A percentile compares a stretch with the other conserved stretches of the same genome.
phyloP scores from a whole-genome alignment of 2,113 vertebrate species.

The Campylomormyrus numenius region DNA sequence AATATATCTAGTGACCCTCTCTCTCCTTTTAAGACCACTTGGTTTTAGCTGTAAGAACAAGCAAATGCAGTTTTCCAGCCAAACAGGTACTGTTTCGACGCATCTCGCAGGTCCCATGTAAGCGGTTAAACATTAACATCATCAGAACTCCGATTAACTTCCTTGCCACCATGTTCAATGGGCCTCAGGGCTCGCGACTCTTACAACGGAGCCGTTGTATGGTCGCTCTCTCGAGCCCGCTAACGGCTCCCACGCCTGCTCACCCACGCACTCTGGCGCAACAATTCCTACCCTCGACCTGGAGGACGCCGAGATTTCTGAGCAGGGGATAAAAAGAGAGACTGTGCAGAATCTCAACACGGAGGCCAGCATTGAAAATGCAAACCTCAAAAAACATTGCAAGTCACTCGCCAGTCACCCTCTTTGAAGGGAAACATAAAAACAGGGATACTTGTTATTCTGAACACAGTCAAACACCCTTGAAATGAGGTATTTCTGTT shows the following conservation, averaged over 20 bases:
- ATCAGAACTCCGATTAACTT: slow-evolving; percentile 53
- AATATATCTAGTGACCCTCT: not conserved
- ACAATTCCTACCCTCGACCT: slow-evolving; percentile 25
- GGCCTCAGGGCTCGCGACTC: slow-evolving; percentile 42
- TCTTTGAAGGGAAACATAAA: slow-evolving; percentile 39
- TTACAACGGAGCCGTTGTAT: slow-evolving; percentile 46
- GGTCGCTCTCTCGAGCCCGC: slow-evolving; percentile 40
- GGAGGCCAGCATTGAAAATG: slow-evolving; percentile 29
- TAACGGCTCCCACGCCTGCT: slow-evolving; percentile 45
- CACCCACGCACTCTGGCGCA: slow-evolving; percentile 31
- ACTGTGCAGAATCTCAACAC: slow-evolving; percentile 12
- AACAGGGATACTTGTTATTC: slow-evolving; percentile 61
- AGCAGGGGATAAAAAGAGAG: not conserved
- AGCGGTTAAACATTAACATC: slow-evolving; percentile 54
- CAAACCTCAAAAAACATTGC: slow-evolving; percentile 21
- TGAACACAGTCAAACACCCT: slow-evolving; percentile 61
- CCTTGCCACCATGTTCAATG: slow-evolving; percentile 38
- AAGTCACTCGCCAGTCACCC: slow-evolving; percentile 44
- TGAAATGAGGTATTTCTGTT: slow-evolving; percentile 40
- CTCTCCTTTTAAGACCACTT: slow-evolving; percentile 27
- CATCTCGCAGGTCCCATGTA: slow-evolving; percentile 41
- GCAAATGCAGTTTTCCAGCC: slow-evolving; percentile 36
- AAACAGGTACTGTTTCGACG: slow-evolving; percentile 42
- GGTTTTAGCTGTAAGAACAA: slow-evolving; percentile 32
- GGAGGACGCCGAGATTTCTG: not conserved